These are phyloP conservation scores for Zaprionus inermis DNA, from an alignment of 1,140 invertebrate genomes.

Conservation along the genomic window DNA sequence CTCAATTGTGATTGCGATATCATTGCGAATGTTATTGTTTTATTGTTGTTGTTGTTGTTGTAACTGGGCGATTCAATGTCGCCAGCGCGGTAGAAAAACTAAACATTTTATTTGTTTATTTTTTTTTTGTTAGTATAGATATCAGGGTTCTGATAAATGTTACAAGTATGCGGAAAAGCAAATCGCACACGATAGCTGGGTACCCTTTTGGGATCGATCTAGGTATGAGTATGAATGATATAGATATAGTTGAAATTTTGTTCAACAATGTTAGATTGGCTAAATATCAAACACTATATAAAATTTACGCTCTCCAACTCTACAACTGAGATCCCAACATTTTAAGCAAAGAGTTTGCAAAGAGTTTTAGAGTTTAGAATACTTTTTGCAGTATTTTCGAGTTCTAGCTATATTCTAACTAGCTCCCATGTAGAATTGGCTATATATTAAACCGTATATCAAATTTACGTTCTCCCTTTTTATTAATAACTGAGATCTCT, in stretches of 20 bases:
- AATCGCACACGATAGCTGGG: neutral
- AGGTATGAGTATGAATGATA: neutral
- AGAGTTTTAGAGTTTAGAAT: too few species aligned
- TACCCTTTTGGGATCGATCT: neutral
- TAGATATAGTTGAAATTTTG: neutral
- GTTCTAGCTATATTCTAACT: too few species aligned
- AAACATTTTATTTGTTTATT: neutral
- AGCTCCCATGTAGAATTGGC: too few species aligned
- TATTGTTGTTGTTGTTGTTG: neutral
- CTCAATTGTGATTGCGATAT: neutral
- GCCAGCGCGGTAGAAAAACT: slow-evolving; percentile 4
- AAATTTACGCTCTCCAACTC: neutral
- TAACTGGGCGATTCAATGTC: slow-evolving; percentile 1
- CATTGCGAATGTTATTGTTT: neutral
- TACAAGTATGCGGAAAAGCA: neutral
- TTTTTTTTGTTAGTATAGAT: slow-evolving; percentile 6
- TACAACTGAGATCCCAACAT: neutral
- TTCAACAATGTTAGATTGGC: neutral
- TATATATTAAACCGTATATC: too few species aligned
- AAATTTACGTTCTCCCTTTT: too few species aligned
- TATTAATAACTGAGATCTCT: too few species aligned
- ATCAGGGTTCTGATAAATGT: slow-evolving; percentile 5
- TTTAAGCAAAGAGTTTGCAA: neutral
- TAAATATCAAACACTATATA: neutral
- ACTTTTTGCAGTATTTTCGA: too few species aligned